phyloP scores from a whole-genome alignment of 2,797 vertebrate species.

The Zalophus californianus region DNA sequence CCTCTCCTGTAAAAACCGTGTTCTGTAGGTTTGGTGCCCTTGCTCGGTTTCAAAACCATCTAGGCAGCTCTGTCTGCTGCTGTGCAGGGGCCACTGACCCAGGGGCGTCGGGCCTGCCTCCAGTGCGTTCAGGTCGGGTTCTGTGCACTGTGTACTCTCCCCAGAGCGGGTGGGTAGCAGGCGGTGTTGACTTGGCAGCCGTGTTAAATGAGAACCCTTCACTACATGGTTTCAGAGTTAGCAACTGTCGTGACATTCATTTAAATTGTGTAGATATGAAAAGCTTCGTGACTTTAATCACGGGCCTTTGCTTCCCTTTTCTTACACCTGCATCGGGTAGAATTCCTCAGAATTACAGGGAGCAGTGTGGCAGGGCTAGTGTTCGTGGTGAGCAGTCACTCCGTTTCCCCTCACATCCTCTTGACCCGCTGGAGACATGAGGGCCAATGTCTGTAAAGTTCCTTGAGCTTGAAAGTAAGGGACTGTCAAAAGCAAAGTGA shows the following conservation, averaged over 20 bases:
- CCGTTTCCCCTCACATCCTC: neutral
- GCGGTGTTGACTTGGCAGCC: neutral
- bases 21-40: neutral
- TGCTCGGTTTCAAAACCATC: neutral
- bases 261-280: neutral
- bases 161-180: fast-evolving
- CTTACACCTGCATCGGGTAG: neutral
- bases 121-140: fast-evolving
- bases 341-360: neutral
- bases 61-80: fast-evolving
- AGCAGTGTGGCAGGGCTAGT: neutral
- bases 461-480: neutral
- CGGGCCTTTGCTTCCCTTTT: neutral
- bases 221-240: neutral
- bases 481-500: neutral
- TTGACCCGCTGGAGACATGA: neutral
- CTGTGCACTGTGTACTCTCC: fast-evolving
- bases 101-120: fast-evolving
- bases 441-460: neutral
- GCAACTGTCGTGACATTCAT: neutral
- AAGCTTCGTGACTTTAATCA: neutral
- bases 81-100: fast-evolving
- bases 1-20: neutral
- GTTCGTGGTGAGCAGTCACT: neutral
- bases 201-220: neutral